These are phyloP conservation scores for Saturnia pavonia DNA, from an alignment of 2,888 invertebrate genomes.

Conservation along the genomic window DNA sequence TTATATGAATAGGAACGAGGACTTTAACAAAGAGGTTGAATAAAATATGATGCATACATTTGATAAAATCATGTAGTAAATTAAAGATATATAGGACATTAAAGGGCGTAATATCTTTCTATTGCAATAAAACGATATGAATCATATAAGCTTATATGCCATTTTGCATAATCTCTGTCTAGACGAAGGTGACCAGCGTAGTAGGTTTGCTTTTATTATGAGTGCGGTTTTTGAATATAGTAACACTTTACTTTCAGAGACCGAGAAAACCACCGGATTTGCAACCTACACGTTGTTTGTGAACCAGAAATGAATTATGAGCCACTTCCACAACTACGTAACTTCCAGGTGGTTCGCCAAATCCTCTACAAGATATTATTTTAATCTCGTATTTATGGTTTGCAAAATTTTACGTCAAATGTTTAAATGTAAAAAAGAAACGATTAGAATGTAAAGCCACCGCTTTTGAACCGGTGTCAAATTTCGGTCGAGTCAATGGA, in stretches of 20 bases:
- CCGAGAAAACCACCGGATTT: constrained; percentile 44
- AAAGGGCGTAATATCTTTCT: constrained; percentile 44
- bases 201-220: constrained; percentile 53
- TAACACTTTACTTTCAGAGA: neutral
- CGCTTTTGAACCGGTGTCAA: constrained; percentile 12
- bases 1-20: neutral
- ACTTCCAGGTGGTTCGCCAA: constrained; percentile 46
- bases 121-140: constrained; percentile 62
- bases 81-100: constrained; percentile 61
- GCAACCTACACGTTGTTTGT: constrained; percentile 57
- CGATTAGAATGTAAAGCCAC: constrained; percentile 17
- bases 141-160: constrained; percentile 66
- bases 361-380: constrained; percentile 22
- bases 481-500: constrained; percentile 42
- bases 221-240: neutral
- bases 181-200: constrained; percentile 67
- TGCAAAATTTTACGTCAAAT: constrained; percentile 29
- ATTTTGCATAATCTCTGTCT: constrained; percentile 78
- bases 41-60: neutral
- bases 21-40: neutral
- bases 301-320: constrained; percentile 55
- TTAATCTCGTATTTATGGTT: constrained; percentile 38
- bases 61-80: constrained; percentile 52
- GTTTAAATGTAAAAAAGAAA: neutral
- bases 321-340: constrained; percentile 56